Conservation (phyloP, 2,113 vertebrate genomes). For the Trochalopteron elliotii region DNA sequence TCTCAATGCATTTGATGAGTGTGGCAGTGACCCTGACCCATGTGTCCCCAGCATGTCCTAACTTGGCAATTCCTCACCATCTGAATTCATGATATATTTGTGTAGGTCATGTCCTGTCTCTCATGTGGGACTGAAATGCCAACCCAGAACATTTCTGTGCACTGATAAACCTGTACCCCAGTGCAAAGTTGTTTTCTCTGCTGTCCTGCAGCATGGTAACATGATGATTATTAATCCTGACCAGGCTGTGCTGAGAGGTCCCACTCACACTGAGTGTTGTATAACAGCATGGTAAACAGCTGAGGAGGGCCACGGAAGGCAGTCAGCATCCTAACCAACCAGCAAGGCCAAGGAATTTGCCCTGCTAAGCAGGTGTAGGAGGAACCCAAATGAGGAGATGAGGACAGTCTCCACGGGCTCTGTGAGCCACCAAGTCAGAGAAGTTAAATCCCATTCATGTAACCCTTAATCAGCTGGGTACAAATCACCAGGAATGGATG, state of each 20-base stretch:
- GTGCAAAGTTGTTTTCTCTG: neutral
- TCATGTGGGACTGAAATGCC: neutral
- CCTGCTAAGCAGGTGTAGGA: neutral
- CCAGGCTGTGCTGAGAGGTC: neutral
- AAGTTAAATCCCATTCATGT: neutral
- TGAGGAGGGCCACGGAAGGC: neutral
- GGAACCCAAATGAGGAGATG: neutral
- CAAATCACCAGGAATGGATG: neutral
- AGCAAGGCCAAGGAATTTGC: conserved; percentile 9
- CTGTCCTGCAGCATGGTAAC: neutral
- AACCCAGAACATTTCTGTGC: neutral
- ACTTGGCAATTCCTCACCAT: neutral
- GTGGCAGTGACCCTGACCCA: neutral
- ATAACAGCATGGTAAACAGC: conserved; percentile 4
- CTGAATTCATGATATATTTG: neutral
- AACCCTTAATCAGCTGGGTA: neutral
- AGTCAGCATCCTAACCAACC: neutral
- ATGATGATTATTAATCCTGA: conserved; percentile 27
- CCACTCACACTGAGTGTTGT: conserved; percentile 10
- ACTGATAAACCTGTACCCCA: neutral
- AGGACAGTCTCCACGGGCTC: neutral
- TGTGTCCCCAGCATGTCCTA: neutral
- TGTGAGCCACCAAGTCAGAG: neutral
- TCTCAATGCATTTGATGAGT: neutral
- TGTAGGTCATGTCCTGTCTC: neutral